Percentiles rank a stretch among this genome's conserved stretches.
Conservation (phyloP, 1,140 invertebrate species). For the Dysdera silvatica region DNA sequence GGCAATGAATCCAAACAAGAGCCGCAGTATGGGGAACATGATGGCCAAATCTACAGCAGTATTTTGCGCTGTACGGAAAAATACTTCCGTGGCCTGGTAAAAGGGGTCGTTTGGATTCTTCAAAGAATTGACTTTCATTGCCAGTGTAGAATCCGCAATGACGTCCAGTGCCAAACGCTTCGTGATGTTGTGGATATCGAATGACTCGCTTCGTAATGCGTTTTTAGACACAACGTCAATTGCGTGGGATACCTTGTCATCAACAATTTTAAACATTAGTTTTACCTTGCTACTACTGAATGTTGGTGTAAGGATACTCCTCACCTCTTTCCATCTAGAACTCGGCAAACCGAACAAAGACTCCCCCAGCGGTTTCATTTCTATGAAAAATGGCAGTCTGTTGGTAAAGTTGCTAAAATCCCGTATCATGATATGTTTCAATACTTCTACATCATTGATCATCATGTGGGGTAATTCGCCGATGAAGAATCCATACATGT, state of each 20-base stretch:
- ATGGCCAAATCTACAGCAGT: conserved; percentile 36
- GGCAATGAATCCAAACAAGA: conserved; percentile 37
- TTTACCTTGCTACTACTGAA: conserved; percentile 50
- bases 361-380: conserved; percentile 38
- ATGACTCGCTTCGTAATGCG: conserved; percentile 28
- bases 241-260: conserved; percentile 35
- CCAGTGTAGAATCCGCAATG: conserved; percentile 48
- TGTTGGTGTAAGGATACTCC: conserved; percentile 48
- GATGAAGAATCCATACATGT: conserved; percentile 42
- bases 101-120: conserved; percentile 44
- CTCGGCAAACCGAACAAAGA: conserved; percentile 39
- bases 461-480: conserved; percentile 40
- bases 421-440: conserved; percentile 36
- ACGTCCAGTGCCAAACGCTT: conserved; percentile 49
- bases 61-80: conserved; percentile 39
- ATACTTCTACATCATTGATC: conserved; percentile 39
- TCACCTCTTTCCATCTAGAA: conserved; percentile 48
- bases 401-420: conserved; percentile 40
- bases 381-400: conserved; percentile 37
- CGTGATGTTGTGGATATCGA: conserved; percentile 40
- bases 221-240: conserved; percentile 33
- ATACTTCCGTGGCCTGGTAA: conserved; percentile 34
- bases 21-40: conserved; percentile 39
- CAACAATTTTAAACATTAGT: conserved; percentile 41
- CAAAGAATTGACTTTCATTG: conserved; percentile 46